A percentile compares a stretch with the other conserved stretches of the same genome.
phyloP scores from a whole-genome alignment of 1,140 invertebrate genomes.

The Homalodisca vitripennis region DNA sequence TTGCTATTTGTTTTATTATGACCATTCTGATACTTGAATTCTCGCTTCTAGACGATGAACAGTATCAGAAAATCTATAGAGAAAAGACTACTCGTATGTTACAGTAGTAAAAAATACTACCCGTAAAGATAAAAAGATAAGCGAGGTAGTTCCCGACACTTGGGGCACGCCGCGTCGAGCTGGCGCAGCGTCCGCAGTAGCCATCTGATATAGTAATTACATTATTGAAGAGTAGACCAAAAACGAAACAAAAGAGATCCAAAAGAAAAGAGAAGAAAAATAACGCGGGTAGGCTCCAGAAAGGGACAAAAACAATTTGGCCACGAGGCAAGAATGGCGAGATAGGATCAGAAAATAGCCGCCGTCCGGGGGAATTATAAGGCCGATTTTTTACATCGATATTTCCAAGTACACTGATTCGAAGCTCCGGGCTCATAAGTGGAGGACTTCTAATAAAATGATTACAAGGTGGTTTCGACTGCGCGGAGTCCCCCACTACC shows the following conservation, averaged over 20 bases:
- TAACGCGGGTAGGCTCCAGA: not conserved
- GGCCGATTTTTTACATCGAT: constrained; percentile 25
- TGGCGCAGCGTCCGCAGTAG: constrained; percentile 9
- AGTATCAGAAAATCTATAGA: not conserved
- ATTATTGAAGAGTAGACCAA: constrained; percentile 15
- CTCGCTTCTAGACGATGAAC: not conserved
- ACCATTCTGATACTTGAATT: too few species aligned
- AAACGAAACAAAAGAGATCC: constrained; percentile 11
- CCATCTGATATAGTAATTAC: constrained; percentile 15
- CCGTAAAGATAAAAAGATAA: not conserved
- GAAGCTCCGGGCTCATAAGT: not conserved
- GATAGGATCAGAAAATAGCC: constrained; percentile 24
- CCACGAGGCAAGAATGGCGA: constrained; percentile 5
- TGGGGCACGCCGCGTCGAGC: too few species aligned
- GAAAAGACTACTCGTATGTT: not conserved
- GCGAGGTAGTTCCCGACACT: not conserved
- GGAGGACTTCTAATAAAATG: constrained; percentile 18
- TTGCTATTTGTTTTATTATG: too few species aligned
- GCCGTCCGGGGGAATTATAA: constrained; percentile 16
- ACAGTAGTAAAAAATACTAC: not conserved
- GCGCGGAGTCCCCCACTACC: not conserved
- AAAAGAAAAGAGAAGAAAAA: constrained; percentile 8
- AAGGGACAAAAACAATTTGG: constrained; percentile 11
- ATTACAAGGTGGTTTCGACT: constrained; percentile 1
- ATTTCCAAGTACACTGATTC: constrained; percentile 9